Base-by-base conservation (phyloP, 2,888 invertebrate genomes). In the Amphipyra berbera region DNA sequence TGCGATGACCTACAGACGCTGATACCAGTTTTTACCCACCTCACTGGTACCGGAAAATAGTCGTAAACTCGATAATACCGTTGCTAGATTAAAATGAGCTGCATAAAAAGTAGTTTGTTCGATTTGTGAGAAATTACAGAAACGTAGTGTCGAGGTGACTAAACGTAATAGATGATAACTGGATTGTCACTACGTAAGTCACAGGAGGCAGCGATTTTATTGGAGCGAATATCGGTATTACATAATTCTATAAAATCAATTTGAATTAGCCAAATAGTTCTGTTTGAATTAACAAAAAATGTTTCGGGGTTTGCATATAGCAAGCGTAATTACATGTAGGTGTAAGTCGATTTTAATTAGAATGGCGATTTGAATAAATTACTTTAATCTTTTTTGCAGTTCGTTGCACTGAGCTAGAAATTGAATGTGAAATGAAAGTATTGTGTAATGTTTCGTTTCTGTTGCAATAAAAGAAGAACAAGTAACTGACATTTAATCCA, bases 71-170 rank as follows among this genome's bases (percentile, higher is more conserved):
- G 27, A 37, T 56, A 40, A 49, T 64, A 76, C 78, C 76, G 76
- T 75, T 78, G 68, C n/a, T 38, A 71, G 58, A 75, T 69, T 77
- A 61, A 37, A 64, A 54, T 61, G 52, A 63, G 37, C 57, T 30
- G 14, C 46, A 41, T 33, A 63, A 78, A 75, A 67, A 74, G 14
- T 44, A 27, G 58, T 58, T 50, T 58, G 46, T 62, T 74, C 56
- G 57, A 60, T 58, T 63, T 60, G 69, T 60, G 7, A 52, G 44
- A 46, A 68, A 73, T 74, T 54, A 59, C 52, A 44, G 52, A 55
- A 59, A 64, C 33, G 49, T 58, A 8, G 14, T 44, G 41, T 13
- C 14, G 37, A 53, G 27, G 15, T 60, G 56, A 44, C 65, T 49
- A 30, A 47, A 64, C 56, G 57, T 61, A 68, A 58, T 30, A 49